Evolutionary conservation across 2,113 vertebrate genomes (phyloP), one percentile per base, ranked within the genome.

Genomic region (Colinus virginianus): DNA sequence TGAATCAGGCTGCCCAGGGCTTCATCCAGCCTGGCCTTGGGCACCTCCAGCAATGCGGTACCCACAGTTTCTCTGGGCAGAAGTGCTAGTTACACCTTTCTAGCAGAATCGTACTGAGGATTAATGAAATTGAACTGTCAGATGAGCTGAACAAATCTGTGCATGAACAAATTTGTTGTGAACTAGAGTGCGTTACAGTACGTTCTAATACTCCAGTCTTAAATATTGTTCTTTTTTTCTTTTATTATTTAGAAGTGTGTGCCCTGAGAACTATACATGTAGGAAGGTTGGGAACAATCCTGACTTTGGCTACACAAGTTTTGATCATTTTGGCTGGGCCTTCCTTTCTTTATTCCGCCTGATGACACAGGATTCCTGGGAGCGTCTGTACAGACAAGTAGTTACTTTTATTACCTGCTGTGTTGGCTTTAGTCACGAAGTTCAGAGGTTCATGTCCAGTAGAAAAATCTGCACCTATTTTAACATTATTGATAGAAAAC

Each of bases 311-410:
- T 99, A 99, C 92, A 99, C 99, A 87, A 99, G 99, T 97, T 99
- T 99, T 75, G 99, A 99, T 93, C 98, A 98, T 84, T 99, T 99
- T 40, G 98, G 98, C 4, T 99, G 99, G 99, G 99, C 99, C 38
- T 99, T 99, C 53, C 98, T 99, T 32, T 98, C 99, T 0, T 91
- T 99, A 61, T 99, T 99, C 53, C 98, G 99, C 23, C 97, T 99
- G 82, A 99, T 99, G 99, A 99, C 99, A 0, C 99, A 99, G 43
- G 99, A 99, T 94, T 98, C 84, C 97, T 99, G 99, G 99, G 99
- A 99, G 51, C 98, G 98, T 82, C 98, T 99, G 56, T 99, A 99
- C 94, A 98, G 98, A 97, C 99, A 99, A 97, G 99, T 99, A 96
- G 19, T 72, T 84, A 2, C 36, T 63, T 82, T n/a, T 46, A 13